Evolutionary conservation across 1,140 invertebrate species (phyloP).

Genomic region (Nilaparvata lugens): DNA sequence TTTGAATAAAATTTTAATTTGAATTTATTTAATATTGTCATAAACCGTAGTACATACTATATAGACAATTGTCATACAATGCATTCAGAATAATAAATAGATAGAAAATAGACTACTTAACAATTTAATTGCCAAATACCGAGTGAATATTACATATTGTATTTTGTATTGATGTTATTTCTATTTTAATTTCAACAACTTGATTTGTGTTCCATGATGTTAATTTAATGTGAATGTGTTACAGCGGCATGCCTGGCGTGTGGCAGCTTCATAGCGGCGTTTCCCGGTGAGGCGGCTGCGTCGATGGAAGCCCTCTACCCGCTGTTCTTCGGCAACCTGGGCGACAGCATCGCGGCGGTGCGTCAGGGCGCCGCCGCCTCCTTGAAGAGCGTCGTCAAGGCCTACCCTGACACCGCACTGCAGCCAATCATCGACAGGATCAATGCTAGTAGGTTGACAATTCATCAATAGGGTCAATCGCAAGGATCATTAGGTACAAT

Average conservation of each 20-base stretch:
- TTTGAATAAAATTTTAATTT: no score
- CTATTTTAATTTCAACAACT: background rate
- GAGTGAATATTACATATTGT: no score
- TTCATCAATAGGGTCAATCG: no score
- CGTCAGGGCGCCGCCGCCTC: slow-evolving; percentile 45
- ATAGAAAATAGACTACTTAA: no score
- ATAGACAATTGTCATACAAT: no score
- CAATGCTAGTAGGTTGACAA: no score
- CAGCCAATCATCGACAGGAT: no score
- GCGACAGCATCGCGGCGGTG: slow-evolving; percentile 46
- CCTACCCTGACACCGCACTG: slow-evolving; percentile 36
- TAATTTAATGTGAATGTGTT: slow-evolving; percentile 25
- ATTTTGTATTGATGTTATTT: background rate
- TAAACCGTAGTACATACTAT: no score
- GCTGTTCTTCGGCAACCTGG: slow-evolving; percentile 44
- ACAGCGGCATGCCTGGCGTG: slow-evolving; percentile 48
- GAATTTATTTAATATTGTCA: no score
- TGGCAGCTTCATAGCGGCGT: slow-evolving; percentile 44
- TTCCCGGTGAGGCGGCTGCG: slow-evolving; percentile 39
- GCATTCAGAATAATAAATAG: no score
- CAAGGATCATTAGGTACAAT: no score
- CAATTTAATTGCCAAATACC: no score
- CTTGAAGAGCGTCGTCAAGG: slow-evolving; percentile 40
- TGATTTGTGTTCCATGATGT: slow-evolving; percentile 7
- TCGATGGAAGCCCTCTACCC: slow-evolving; percentile 38